A percentile compares a stretch with the other conserved stretches of the same genome.
phyloP scores from a whole-genome alignment of 64 coral and sea anemone species.

The Astreopora myriophthalma region DNA sequence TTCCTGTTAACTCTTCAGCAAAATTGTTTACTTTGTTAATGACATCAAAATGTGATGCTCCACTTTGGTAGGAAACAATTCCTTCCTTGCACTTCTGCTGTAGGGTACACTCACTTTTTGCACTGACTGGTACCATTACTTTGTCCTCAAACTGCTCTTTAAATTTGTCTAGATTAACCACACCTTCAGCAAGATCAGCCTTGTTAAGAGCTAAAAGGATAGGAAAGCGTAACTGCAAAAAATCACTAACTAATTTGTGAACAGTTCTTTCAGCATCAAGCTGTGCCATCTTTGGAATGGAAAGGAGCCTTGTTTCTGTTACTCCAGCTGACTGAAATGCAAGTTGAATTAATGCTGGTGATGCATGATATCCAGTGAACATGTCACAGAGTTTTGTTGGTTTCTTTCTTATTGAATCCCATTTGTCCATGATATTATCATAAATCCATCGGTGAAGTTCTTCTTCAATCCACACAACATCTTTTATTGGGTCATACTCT shows the following conservation, averaged over 20 bases:
- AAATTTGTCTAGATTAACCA: constrained; percentile 67
- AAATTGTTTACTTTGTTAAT: not conserved
- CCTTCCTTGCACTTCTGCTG: constrained; percentile 67
- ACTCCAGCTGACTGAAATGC: constrained; percentile 61
- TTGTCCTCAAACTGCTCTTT: constrained; percentile 59
- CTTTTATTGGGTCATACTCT: constrained; percentile 85
- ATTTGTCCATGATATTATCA: constrained; percentile 84
- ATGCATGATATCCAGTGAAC: constrained; percentile 84
- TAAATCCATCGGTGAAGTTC: constrained; percentile 89
- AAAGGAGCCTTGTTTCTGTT: constrained; percentile 72
- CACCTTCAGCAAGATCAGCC: constrained; percentile 56
- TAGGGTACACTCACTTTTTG: constrained; percentile 76
- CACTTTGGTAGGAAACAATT: constrained; percentile 62
- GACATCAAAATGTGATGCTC: constrained; percentile 43
- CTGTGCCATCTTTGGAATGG: constrained; percentile 37
- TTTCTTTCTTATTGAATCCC: constrained; percentile 82
- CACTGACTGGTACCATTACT: constrained; percentile 72
- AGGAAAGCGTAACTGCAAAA: constrained; percentile 79
- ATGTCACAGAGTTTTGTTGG: constrained; percentile 75
- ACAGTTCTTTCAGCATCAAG: constrained; percentile 42
- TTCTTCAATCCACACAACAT: constrained; percentile 84
- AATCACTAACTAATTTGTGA: constrained; percentile 68
- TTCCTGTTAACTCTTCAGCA: constrained; percentile 31
- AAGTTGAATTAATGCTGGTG: constrained; percentile 62
- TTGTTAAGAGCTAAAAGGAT: constrained; percentile 84